Evolutionary conservation across 2,113 vertebrate genomes (phyloP).

Genomic region (Rutilus rutilus): DNA sequence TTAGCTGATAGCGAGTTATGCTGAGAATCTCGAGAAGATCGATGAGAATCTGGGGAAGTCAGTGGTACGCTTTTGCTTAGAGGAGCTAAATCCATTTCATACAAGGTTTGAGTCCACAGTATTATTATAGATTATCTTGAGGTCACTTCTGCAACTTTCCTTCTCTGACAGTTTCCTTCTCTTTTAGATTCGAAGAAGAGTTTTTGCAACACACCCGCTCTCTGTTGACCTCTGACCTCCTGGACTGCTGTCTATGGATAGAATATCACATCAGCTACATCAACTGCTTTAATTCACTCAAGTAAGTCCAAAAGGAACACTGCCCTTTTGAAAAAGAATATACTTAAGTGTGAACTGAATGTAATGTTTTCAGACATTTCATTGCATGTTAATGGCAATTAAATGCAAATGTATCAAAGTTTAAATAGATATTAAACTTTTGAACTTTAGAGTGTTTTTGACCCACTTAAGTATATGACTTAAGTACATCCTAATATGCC

Average conservation of each 20-base stretch:
- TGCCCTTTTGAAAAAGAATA: background rate
- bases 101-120: constrained; percentile 45
- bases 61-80: constrained; percentile 31
- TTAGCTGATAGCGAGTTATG: constrained; percentile 35
- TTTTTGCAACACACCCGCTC: constrained; percentile 54
- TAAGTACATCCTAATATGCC: background rate
- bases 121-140: background rate
- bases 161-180: constrained; percentile 3
- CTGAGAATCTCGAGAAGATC: constrained; percentile 25
- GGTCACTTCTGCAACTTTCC: background rate
- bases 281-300: constrained; percentile 73
- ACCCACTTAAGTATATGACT: too few relatives aligned
- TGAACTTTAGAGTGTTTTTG: background rate
- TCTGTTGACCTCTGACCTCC: constrained; percentile 42
- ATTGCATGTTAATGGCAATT: background rate
- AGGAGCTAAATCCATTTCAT: constrained; percentile 49
- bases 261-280: constrained; percentile 73
- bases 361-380: background rate
- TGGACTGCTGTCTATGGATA: constrained; percentile 58
- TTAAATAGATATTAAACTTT: background rate
- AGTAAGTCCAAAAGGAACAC: constrained; percentile 63
- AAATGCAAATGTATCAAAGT: background rate
- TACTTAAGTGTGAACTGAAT: background rate
- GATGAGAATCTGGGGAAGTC: constrained; percentile 38
- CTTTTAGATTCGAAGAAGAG: constrained; percentile 65